A percentile compares a stretch with the other conserved stretches of the same genome.
phyloP scores from a whole-genome alignment of 1,140 invertebrate species.

The Heliconius nattereri region DNA sequence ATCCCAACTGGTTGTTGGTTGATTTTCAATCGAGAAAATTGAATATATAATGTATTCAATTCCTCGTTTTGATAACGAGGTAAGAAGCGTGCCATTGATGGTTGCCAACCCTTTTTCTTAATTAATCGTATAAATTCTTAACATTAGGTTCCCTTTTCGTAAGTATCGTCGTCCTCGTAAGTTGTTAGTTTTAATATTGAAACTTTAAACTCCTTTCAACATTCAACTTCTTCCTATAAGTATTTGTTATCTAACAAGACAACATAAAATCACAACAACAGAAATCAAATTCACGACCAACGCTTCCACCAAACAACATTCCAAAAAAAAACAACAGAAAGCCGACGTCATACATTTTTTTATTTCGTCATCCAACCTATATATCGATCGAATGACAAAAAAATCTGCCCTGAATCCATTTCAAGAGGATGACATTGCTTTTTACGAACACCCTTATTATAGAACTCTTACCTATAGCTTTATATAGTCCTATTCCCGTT shows the following conservation, averaged over 20 bases:
- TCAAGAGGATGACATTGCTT: conserved; percentile 57
- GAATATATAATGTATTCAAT: too few species aligned
- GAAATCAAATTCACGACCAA: background rate
- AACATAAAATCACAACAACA: background rate
- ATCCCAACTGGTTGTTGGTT: too few species aligned
- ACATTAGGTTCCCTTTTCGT: too few species aligned
- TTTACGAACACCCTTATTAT: conserved; percentile 31
- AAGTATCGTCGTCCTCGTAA: too few species aligned
- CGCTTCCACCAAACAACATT: background rate
- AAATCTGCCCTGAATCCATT: conserved; percentile 45
- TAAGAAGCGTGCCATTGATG: too few species aligned
- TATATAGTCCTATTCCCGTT: background rate
- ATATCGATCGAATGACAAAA: conserved; percentile 28
- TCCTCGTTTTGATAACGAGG: too few species aligned
- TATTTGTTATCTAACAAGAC: background rate
- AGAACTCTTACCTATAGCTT: background rate
- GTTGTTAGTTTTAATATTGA: too few species aligned
- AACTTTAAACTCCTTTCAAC: too few species aligned
- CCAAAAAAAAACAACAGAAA: background rate
- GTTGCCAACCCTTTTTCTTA: too few species aligned
- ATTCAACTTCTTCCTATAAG: conserved; percentile 9
- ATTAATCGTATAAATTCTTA: too few species aligned
- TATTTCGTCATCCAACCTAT: background rate
- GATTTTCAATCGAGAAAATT: too few species aligned
- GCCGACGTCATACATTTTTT: background rate